Percentiles rank a stretch among this genome's conserved stretches.
Conservation (phyloP, 1,140 invertebrate genomes). For the Sitobion miscanthi region DNA sequence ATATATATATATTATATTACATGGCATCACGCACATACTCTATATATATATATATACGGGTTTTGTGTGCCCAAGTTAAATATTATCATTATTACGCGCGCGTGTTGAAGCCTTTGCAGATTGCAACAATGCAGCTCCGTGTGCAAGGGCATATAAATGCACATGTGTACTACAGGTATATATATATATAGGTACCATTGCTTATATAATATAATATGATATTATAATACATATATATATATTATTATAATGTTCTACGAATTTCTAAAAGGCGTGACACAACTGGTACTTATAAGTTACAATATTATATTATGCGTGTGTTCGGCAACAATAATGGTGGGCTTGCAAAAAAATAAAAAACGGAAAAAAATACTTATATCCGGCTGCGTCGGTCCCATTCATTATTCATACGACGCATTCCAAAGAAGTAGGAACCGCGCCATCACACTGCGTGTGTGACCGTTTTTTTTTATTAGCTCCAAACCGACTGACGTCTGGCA, state of each 20-base stretch:
- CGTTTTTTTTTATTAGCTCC: neutral
- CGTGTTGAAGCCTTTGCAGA: neutral
- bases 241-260: neutral
- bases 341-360: neutral
- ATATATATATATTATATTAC: neutral
- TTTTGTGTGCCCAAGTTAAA: neutral
- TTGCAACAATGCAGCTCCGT: neutral
- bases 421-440: neutral
- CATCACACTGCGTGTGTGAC: neutral
- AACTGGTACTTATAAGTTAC: neutral
- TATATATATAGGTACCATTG: no score
- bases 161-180: neutral
- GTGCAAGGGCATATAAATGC: neutral
- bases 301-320: neutral
- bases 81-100: neutral
- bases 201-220: neutral
- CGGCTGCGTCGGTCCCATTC: slow-evolving; percentile 10
- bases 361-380: slow-evolving; percentile 13
- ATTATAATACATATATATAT: no score
- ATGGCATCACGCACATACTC: neutral
- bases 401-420: slow-evolving; percentile 4
- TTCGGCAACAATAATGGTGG: neutral
- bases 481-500: neutral
- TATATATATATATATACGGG: neutral
- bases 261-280: neutral